These are phyloP conservation scores for Serilophus lunatus DNA, from an alignment of 2,113 vertebrate species.

Conservation along the genomic window DNA sequence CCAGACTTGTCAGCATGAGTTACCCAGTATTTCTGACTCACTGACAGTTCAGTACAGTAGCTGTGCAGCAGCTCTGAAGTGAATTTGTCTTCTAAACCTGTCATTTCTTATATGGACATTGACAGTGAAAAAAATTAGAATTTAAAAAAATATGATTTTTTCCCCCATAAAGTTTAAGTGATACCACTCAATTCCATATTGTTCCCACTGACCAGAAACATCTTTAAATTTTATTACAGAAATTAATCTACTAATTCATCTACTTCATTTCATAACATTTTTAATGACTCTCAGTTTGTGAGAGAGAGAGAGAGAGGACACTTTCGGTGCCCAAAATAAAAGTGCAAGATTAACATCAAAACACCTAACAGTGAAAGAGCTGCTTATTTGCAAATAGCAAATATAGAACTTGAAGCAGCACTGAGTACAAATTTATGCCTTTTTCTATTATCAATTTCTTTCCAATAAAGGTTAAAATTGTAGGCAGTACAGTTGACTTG, in stretches of 20 bases:
- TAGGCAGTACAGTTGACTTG: background rate
- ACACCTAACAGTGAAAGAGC: background rate
- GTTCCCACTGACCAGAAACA: background rate
- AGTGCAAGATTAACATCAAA: background rate
- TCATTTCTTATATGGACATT: background rate
- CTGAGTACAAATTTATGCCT: background rate
- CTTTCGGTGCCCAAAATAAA: background rate
- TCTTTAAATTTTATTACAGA: background rate
- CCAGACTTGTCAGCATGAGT: background rate
- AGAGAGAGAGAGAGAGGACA: background rate
- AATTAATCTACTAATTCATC: background rate
- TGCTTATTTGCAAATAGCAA: background rate
- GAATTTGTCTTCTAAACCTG: background rate
- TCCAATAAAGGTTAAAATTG: background rate
- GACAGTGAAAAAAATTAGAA: background rate
- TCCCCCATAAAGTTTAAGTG: background rate
- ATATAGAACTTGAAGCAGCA: background rate
- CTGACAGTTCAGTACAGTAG: background rate
- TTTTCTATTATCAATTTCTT: background rate
- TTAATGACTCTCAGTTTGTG: background rate
- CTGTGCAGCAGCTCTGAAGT: background rate
- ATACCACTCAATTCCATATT: background rate
- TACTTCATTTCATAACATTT: background rate
- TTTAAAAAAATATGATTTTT: background rate
- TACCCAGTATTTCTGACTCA: background rate